These are phyloP conservation scores for Drosophila pachea DNA, from an alignment of 1,140 invertebrate genomes.

Conservation along the genomic window DNA sequence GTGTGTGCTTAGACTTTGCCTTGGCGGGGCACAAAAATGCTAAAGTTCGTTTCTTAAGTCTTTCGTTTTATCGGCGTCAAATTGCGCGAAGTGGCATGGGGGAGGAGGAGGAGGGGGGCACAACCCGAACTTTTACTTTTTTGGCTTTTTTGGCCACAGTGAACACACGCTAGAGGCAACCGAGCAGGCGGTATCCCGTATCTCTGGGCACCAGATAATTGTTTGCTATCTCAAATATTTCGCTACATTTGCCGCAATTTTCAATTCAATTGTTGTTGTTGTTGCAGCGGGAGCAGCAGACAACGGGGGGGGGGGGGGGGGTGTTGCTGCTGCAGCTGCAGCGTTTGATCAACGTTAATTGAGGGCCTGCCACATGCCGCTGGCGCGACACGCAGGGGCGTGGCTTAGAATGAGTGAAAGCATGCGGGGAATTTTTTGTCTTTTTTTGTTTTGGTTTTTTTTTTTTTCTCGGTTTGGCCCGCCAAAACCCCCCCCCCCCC, in stretches of 20 bases:
- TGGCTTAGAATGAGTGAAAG: slow-evolving; percentile 17
- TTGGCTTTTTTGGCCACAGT: slow-evolving; percentile 16
- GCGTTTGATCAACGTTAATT: slow-evolving; percentile 34
- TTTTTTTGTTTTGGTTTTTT: not conserved
- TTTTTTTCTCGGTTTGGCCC: too few relatives aligned
- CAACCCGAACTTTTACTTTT: slow-evolving; percentile 47
- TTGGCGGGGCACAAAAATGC: slow-evolving; percentile 37
- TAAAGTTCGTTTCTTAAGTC: slow-evolving; percentile 71
- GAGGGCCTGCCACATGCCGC: slow-evolving; percentile 16
- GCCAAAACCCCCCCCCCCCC: not conserved
- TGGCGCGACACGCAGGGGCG: not conserved
- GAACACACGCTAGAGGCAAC: slow-evolving; percentile 2
- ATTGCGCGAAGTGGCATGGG: slow-evolving; percentile 59
- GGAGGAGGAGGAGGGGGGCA: too few relatives aligned
- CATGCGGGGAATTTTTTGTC: slow-evolving; percentile 4
- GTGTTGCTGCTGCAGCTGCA: slow-evolving; percentile 17
- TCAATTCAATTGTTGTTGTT: too few relatives aligned
- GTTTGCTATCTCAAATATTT: slow-evolving; percentile 63
- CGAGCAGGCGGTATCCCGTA: slow-evolving; percentile 24
- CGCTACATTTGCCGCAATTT: slow-evolving; percentile 28
- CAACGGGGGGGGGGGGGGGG: too few relatives aligned
- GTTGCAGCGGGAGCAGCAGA: too few relatives aligned
- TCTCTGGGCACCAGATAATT: slow-evolving; percentile 49
- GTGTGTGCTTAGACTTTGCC: not conserved
- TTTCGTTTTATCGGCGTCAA: slow-evolving; percentile 54